Base-by-base conservation (phyloP, 2,888 invertebrate genomes). In the Bombylius discolor region DNA sequence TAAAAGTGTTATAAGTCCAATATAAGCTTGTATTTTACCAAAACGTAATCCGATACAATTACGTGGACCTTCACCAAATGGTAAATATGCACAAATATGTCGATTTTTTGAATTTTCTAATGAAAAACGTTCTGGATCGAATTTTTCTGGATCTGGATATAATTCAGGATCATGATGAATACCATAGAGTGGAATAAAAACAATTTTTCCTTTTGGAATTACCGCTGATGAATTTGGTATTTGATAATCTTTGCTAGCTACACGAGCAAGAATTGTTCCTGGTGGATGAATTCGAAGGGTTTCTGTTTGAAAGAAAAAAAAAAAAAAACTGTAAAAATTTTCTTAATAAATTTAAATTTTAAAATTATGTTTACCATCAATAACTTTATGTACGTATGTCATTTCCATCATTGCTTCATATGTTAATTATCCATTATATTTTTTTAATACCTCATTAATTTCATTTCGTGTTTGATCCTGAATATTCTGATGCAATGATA, bases 111-210 rank as follows among this genome's bases (percentile, higher is more conserved):
- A 63, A 32, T 69, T 67, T 39, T 69, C 70, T 0, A 66, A 63
- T 1, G 62, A 65, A 64, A 83, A 84, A 61, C 82, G 71, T 11
- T 83, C 81, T 0, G 83, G 84, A 55, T 81, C 76, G 56, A 83
- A 84, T 31, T 70, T 74, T 6, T 79, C 72, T 0, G 85, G 84
- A 7, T 84, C 73, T 0, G 80, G 78, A 61, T 79, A 83, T 60
- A 78, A 72, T 1, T 76, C 73, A 0, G 79, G 77, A 63, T 82
- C 81, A 61, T 84, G 83, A 57, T 78, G 77, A 42, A 78, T 68
- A 13, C 69, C 69, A 39, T 63, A 63, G 4, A 68, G 64, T 0
- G 76, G 71, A 49, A 77, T 69, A 6, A 65, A 56, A 0, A 75
- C 63, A 4, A 54, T 54, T 0, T 65, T 68, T 11, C 69, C 72